These are phyloP conservation scores for Odontamblyopus rebecca DNA, from an alignment of 2,797 vertebrate species.

Conservation along the genomic window DNA sequence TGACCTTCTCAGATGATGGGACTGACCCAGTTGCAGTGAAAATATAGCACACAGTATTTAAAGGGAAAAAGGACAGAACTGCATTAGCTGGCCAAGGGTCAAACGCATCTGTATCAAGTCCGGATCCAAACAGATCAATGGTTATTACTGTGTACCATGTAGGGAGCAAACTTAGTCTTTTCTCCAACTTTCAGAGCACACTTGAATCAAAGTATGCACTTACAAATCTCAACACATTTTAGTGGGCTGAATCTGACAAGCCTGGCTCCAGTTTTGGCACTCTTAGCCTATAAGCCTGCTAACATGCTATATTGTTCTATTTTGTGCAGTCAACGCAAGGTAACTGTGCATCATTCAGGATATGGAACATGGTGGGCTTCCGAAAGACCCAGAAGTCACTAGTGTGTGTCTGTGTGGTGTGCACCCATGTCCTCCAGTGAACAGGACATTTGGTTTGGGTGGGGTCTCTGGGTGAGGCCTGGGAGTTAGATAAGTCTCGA, in stretches of 20 bases:
- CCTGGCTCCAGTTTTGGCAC: background rate
- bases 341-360: background rate
- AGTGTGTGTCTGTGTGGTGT: background rate
- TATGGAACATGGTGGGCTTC: background rate
- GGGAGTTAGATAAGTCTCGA: slow-evolving; percentile 34
- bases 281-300: background rate
- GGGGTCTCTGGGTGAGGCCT: slow-evolving; percentile 6
- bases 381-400: background rate
- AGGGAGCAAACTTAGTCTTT: too few species aligned
- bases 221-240: background rate
- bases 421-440: background rate
- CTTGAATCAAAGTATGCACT: background rate
- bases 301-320: background rate
- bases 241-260: background rate
- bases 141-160: background rate
- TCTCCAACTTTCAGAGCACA: background rate
- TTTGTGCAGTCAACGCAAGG: background rate
- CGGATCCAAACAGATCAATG: background rate
- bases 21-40: slow-evolving; percentile 15
- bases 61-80: background rate
- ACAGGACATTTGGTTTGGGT: background rate
- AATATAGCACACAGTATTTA: slow-evolving; percentile 25
- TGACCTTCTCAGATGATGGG: slow-evolving; percentile 36
- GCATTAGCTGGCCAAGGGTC: background rate
- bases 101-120: background rate